Base-by-base conservation (phyloP, 2,797 vertebrate genomes). In the Heteromormyrus szaboi region DNA sequence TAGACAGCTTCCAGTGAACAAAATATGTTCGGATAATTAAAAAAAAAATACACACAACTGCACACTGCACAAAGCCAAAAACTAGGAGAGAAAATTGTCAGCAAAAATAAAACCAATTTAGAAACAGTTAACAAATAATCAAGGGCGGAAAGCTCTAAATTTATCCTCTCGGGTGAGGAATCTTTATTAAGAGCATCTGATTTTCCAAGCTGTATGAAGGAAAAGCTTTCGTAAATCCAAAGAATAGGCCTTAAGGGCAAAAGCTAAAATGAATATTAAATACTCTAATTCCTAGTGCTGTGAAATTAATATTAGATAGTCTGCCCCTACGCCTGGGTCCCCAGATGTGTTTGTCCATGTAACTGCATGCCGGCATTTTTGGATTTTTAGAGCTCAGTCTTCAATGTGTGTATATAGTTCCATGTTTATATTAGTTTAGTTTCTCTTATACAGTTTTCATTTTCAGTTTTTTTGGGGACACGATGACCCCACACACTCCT, bases 1-100 rank as follows among this genome's bases (percentile, higher is more conserved):
- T 12, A 37, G 6, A 90, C 44, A 90, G 93, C 90, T 91, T 87
- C 88, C 53, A 6, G 90, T 90, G 87, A 89, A 91, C 25, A 25
- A 9, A 25, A 76, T 76, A 50, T 87, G 68, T 72, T 90, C 88
- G 89, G 7, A 19, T 54, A 44, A 44, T 22, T 14, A 41, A 79
- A 56, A 54, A 54, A 51, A 44, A 79, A 33, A 19, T 14, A 53
- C n/a, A 50, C 0, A n/a, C 3, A 62, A 46, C 37, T 65, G 41
- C n/a, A 88, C 25, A 37, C 14, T 33, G 50, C 12, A 86, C 48
- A 76, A 37, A 25, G 25, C n/a, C 72, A 51, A 33, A 76, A 19
- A 19, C 2, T 72, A 41, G 65, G 29, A 68, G 65, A 9, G 65
- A 68, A 68, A 68, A 68, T 11, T 29, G 59, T 29, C 62, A 29